Evolutionary conservation across 2,888 invertebrate genomes (phyloP).

Genomic region (Norana najaformis): DNA sequence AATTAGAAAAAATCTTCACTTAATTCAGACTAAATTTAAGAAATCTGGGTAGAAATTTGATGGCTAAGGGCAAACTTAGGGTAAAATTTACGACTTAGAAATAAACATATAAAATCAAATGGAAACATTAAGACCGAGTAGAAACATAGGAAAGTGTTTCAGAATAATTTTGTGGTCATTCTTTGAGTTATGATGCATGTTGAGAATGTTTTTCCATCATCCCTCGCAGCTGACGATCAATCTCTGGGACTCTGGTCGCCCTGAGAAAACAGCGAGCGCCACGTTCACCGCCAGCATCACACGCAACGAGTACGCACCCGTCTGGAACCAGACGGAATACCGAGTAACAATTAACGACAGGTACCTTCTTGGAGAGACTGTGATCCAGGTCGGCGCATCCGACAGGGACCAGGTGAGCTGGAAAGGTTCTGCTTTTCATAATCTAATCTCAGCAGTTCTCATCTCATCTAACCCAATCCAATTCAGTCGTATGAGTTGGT

Average conservation of each 20-base stretch:
- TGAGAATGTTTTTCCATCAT: not conserved
- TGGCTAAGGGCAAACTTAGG: not conserved
- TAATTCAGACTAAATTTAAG: not conserved
- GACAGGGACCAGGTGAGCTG: slow-evolving; percentile 39
- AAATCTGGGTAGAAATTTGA: too few species aligned
- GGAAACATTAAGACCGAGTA: not conserved
- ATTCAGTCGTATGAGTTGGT: too few species aligned
- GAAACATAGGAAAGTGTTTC: not conserved
- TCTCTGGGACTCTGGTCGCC: slow-evolving; percentile 38
- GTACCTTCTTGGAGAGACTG: slow-evolving; percentile 40
- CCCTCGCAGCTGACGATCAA: slow-evolving; percentile 32
- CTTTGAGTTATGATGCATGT: not conserved
- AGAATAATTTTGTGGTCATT: not conserved
- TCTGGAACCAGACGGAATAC: slow-evolving; percentile 40
- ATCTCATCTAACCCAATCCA: too few species aligned
- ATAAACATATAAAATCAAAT: not conserved
- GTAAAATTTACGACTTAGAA: not conserved
- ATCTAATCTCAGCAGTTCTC: too few species aligned
- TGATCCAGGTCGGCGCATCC: slow-evolving; percentile 39
- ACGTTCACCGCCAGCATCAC: slow-evolving; percentile 42
- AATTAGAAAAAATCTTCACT: not conserved
- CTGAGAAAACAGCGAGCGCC: slow-evolving; percentile 43
- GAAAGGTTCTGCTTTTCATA: too few species aligned
- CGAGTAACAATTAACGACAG: slow-evolving; percentile 47
- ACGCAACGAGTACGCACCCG: slow-evolving; percentile 42